These are phyloP conservation scores for Meandrusa payeni DNA, from an alignment of 2,888 invertebrate genomes.

Conservation along the genomic window DNA sequence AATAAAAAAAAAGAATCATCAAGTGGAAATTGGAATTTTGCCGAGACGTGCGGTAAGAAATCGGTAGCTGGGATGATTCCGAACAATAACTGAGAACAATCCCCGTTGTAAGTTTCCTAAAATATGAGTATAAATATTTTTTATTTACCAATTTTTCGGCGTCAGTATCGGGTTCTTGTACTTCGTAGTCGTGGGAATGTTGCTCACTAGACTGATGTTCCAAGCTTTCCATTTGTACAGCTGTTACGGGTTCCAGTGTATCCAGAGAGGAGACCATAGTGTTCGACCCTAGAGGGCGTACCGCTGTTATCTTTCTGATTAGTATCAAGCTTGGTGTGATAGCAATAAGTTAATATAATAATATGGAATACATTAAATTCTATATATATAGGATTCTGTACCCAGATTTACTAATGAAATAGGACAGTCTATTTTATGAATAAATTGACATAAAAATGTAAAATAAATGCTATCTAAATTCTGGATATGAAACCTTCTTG, in stretches of 20 bases:
- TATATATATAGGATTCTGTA: constrained; percentile 1
- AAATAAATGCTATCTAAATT: neutral
- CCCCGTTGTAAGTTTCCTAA: no score
- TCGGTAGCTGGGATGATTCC: no score
- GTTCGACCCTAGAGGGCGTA: constrained; percentile 85
- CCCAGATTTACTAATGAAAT: constrained; percentile 14
- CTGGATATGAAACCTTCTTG: constrained; percentile 9
- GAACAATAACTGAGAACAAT: no score
- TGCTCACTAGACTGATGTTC: constrained; percentile 74
- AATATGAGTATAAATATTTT: no score
- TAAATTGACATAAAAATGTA: constrained; percentile 1
- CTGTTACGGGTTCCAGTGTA: constrained; percentile 82
- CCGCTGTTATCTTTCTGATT: constrained; percentile 77
- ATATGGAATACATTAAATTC: constrained; percentile 16
- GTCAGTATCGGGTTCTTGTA: constrained; percentile 74
- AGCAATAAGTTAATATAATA: constrained; percentile 36
- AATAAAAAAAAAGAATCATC: no score
- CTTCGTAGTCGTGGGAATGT: constrained; percentile 67
- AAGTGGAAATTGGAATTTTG: no score
- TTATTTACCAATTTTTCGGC: constrained; percentile 72
- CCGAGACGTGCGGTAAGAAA: no score
- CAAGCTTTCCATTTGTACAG: constrained; percentile 72
- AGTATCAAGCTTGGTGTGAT: constrained; percentile 70
- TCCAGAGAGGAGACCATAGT: constrained; percentile 91
- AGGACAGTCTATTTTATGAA: neutral